Base-by-base conservation (phyloP, 2,888 invertebrate species). In the Morpho deidamia region DNA sequence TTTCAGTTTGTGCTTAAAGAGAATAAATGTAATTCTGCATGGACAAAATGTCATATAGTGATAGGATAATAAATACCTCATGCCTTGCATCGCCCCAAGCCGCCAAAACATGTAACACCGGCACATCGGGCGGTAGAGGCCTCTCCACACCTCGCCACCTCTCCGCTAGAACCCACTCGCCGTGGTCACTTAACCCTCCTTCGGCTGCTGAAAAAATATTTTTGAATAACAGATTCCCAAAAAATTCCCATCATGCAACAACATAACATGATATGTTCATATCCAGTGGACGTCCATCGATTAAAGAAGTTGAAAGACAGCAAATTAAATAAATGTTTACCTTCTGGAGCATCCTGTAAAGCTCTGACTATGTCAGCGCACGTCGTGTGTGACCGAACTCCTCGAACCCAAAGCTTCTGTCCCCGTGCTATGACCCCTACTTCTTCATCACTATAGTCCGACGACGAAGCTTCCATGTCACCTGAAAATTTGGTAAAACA, bases 331-430 rank as follows among this genome's bases (percentile, higher is more conserved):
- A n/a, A n/a, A n/a, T n/a, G 4, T 14, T 23, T 70, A 87, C 88
- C 88, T 80, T 87, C 88, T 7, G 87, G 86, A 0, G 82, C 73
- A 7, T 76, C 84, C 44, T 95, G 90, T 52, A 96, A 78, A 0
- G 95, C 95, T 62, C 92, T 90, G 53, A 96, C 93, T 66, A 96
- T 92, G 78, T 96, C 95, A 44, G 93, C 92, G 72, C 95, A 96
- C 5, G 95, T 95, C 37, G 96, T 96, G 64, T 93, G 92, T 8
- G 93, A 88, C 48, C 93, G 92, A 47, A 96, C 92, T 3, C 96
- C 96, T 1, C 95, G 93, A 55, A 96, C 94, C 95, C 95, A 95
- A 67, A 95, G 91, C 72, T 94, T 93, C 69, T 94, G 93, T 2
- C 95, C 95, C 55, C 93, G 90, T 23, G 96, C 92, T 91, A 95